Percentiles rank a stretch among this genome's conserved stretches.
Evolutionary conservation across 2,797 vertebrate species (phyloP).

Genomic region (Sylvia borin): DNA sequence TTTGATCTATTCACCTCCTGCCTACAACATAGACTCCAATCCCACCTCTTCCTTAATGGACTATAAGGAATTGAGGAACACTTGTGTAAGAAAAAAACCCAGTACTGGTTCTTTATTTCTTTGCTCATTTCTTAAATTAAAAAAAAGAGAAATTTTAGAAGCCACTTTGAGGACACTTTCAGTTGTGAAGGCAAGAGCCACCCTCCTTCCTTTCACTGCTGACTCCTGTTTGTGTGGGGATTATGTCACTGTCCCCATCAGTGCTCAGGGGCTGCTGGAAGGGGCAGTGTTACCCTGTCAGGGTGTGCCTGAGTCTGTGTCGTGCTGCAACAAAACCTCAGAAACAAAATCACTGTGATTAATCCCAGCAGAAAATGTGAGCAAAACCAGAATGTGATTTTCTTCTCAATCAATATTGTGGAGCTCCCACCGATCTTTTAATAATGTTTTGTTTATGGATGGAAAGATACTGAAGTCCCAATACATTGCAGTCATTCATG

Average conservation of each 20-base stretch:
- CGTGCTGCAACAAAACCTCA: neutral
- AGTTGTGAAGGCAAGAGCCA: neutral
- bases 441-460: slow-evolving; percentile 44
- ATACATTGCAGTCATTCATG: neutral
- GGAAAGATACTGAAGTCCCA: slow-evolving; percentile 15
- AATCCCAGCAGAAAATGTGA: slow-evolving; percentile 44
- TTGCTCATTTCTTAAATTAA: neutral
- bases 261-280: neutral
- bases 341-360: slow-evolving; percentile 34
- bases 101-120: neutral
- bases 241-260: neutral
- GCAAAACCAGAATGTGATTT: neutral
- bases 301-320: neutral
- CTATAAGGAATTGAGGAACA: neutral
- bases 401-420: neutral
- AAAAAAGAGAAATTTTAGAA: neutral
- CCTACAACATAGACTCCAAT: neutral
- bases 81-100: rapidly evolving
- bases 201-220: neutral
- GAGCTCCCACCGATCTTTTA: slow-evolving; percentile 1
- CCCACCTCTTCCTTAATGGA: neutral
- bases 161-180: neutral
- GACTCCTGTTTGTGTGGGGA: rapidly evolving
- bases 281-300: neutral
- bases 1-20: neutral